phyloP scores from a whole-genome alignment of 1,140 invertebrate species.

The Sminthurides bifidus region DNA sequence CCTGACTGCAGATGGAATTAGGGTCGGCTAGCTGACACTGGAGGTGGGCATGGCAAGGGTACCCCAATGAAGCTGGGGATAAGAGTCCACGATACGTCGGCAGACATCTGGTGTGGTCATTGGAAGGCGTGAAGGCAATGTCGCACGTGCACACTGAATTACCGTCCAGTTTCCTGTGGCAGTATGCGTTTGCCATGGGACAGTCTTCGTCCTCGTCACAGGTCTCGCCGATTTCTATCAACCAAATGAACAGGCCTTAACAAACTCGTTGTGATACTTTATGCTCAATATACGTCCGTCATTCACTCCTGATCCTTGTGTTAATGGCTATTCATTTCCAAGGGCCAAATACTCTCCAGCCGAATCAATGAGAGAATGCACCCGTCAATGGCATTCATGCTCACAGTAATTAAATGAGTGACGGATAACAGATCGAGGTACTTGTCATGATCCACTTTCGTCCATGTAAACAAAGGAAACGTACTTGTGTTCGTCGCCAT shows the following conservation, averaged over 20 bases:
- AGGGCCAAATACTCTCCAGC: no score
- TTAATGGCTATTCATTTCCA: no score
- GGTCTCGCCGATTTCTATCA: conserved; percentile 25
- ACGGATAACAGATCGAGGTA: no score
- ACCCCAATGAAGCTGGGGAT: conserved; percentile 54
- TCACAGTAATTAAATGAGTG: no score
- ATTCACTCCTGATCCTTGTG: no score
- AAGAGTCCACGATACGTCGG: conserved; percentile 51
- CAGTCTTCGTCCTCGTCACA: conserved; percentile 31
- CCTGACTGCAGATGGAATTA: conserved; percentile 58
- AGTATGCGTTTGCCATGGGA: conserved; percentile 27
- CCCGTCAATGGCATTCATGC: no score
- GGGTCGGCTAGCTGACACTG: conserved; percentile 65
- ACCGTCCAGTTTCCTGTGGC: conserved; percentile 28
- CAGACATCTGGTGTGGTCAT: conserved; percentile 35
- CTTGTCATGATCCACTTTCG: no score
- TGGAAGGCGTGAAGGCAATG: conserved; percentile 29
- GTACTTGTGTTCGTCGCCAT: conserved; percentile 34
- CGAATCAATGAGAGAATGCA: no score
- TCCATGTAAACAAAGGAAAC: conserved; percentile 1
- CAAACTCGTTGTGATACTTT: no score
- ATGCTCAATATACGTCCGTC: no score
- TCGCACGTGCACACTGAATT: conserved; percentile 32
- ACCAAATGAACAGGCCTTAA: no score
- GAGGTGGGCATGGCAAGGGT: conserved; percentile 55